Base-by-base conservation (phyloP, 1,140 invertebrate genomes). In the Phortica variegata region DNA sequence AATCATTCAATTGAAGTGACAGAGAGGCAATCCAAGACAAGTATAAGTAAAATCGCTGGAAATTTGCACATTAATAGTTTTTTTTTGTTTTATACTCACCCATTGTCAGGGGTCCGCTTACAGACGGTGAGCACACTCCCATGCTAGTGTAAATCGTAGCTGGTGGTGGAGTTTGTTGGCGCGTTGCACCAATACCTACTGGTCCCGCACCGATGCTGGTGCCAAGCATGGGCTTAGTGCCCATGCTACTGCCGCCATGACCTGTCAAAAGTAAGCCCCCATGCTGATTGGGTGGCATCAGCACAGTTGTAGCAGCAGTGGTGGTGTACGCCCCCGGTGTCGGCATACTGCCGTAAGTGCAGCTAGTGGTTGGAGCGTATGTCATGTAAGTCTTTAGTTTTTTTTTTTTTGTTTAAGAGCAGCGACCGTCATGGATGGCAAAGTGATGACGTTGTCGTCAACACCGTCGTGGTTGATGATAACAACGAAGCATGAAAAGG, bases 351-450 rank as follows among this genome's bases (percentile, higher is more conserved):
- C 41, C 57, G 42, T 61, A 65, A 48, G 40, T 61, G 33, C 59
- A 65, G 42, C 61, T 61, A 43, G 61, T 53, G 36, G 60, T 62
- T 31, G 60, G 61, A 40, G 60, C 61, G 55, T 65, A 62, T 47
- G 60, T 62, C 57, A 65, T 62, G 37, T 62, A 65, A 17, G 60
- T 58, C 61, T 62, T 50, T 52, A 55, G 52, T 10, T 20, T 26
- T 21, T 26, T 26, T n/a, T n/a, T n/a, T n/a, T 54, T 49, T 59
- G 54, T 54, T 47, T 26, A 7, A 29, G 6, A 21, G 47, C 34
- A 23, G 33, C 34, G 19, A n/a, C 21, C 44, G 41, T 17, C 31
- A 31, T 34, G 23, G 41, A 58, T 58, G 49, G 46, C 45, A 44
- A 49, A 41, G 48, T 29, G 50, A 38, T 37, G 44, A 43, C 51